Evolutionary conservation across 2,797 vertebrate genomes (phyloP).

Genomic region (Cottoperca gobio): DNA sequence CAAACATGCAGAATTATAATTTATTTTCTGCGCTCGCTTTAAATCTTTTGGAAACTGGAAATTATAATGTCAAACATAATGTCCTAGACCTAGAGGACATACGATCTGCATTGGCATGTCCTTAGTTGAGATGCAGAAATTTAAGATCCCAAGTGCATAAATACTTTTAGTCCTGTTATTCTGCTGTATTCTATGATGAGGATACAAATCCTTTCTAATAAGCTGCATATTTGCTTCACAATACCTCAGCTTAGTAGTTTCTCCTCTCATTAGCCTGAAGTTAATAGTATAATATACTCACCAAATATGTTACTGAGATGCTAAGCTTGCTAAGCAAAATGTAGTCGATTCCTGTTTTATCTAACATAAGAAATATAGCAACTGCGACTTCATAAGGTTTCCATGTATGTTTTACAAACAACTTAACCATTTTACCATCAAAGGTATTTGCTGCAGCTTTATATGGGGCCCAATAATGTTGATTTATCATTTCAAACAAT

Average conservation of each 20-base stretch:
- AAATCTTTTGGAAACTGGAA: constrained; percentile 4
- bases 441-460: not conserved
- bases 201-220: constrained; percentile 1
- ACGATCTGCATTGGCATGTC: not conserved
- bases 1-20: not conserved
- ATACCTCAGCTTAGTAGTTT: not conserved
- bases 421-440: not conserved
- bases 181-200: not conserved
- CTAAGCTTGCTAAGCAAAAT: too few species aligned
- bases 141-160: not conserved
- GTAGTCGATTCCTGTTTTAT: not conserved
- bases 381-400: too few species aligned
- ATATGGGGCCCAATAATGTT: not conserved
- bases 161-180: not conserved
- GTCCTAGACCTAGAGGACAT: not conserved
- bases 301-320: constrained; percentile 1
- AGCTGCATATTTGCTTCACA: not conserved
- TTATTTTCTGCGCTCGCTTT: not conserved
- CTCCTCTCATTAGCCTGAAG: constrained; percentile 10
- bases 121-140: not conserved
- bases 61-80: constrained; percentile 9
- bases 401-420: too few species aligned
- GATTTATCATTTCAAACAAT: not conserved
- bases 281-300: not conserved
- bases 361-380: not conserved